Conservation (phyloP, 2,797 vertebrate genomes). For the Hyperoplus immaculatus region DNA sequence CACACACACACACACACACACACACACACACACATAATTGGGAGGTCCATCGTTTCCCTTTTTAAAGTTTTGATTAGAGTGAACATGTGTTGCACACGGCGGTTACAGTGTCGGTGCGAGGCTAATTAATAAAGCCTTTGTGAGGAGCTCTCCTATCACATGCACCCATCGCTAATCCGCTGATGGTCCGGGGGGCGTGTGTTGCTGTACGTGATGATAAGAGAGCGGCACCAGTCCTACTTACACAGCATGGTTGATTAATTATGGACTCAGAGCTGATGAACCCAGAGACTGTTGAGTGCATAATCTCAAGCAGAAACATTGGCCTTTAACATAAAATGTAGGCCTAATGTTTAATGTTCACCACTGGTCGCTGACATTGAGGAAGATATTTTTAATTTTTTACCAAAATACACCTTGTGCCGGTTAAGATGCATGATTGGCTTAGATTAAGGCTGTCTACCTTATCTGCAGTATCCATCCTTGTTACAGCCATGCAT, state of each 20-base stretch:
- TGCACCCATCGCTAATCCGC: slow-evolving; percentile 69
- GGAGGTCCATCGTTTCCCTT: slow-evolving; percentile 60
- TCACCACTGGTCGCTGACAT: not conserved
- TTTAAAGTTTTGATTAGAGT: slow-evolving; percentile 77
- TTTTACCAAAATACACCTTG: not conserved
- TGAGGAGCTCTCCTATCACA: slow-evolving; percentile 61
- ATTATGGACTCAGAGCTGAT: slow-evolving; percentile 59
- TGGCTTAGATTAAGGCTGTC: not conserved
- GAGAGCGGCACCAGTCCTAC: slow-evolving; percentile 60
- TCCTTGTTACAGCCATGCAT: not conserved
- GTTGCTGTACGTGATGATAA: slow-evolving; percentile 65
- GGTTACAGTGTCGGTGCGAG: slow-evolving; percentile 31
- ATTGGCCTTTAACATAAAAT: not conserved
- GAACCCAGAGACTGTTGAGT: slow-evolving; percentile 36
- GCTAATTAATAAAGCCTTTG: slow-evolving; percentile 70
- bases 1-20: no score
- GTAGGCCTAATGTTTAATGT: not conserved
- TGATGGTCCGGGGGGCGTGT: slow-evolving; percentile 75
- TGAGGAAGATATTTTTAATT: not conserved
- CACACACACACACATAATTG: not conserved
- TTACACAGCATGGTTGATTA: slow-evolving; percentile 61
- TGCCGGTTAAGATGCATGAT: not conserved
- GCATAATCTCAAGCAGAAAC: slow-evolving; percentile 23
- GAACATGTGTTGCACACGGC: slow-evolving; percentile 69
- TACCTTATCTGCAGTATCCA: not conserved